Evolutionary conservation across 2,797 vertebrate species (phyloP).

Genomic region (Morelia viridis): DNA sequence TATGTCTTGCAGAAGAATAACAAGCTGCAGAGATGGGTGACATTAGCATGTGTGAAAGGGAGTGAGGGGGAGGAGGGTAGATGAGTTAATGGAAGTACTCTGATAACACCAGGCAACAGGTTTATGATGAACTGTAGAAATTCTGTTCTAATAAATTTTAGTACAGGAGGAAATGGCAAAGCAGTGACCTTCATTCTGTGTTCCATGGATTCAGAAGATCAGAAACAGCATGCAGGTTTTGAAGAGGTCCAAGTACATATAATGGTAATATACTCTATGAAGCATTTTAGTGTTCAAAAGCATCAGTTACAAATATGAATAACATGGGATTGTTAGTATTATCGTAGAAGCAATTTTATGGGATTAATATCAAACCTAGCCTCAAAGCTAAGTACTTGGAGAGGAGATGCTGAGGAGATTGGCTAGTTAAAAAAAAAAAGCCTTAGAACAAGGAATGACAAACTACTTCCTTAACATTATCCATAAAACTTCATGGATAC

Average conservation of each 20-base stretch:
- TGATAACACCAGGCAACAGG: background rate
- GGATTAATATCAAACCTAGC: background rate
- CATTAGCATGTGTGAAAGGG: background rate
- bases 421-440: background rate
- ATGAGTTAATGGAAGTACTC: background rate
- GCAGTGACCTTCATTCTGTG: background rate
- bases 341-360: background rate
- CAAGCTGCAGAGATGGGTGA: slow-evolving; percentile 13
- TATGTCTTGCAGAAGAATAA: slow-evolving; percentile 24
- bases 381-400: background rate
- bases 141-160: background rate
- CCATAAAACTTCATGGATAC: background rate
- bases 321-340: background rate
- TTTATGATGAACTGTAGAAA: background rate
- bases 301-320: background rate
- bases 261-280: background rate
- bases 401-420: background rate
- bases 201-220: background rate
- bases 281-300: background rate
- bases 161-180: background rate
- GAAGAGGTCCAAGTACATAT: background rate
- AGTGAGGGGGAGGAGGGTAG: background rate
- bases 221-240: background rate
- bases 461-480: background rate
- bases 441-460: background rate